These are phyloP conservation scores for Albula glossodonta DNA, from an alignment of 2,113 vertebrate species.

Conservation along the genomic window DNA sequence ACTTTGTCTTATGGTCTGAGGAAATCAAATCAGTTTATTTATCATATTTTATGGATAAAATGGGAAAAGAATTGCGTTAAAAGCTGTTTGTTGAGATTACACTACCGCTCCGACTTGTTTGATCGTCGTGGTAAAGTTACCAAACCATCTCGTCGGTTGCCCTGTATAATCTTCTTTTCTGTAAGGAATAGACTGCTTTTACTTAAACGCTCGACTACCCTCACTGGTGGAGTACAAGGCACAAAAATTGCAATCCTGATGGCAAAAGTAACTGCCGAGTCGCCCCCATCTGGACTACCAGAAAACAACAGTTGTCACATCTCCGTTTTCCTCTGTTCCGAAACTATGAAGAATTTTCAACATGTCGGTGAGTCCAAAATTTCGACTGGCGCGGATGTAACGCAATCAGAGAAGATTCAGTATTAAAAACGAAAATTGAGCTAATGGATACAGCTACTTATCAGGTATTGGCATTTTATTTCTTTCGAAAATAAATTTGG, in stretches of 20 bases:
- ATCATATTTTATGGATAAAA: neutral
- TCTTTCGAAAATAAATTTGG: neutral
- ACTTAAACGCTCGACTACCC: neutral
- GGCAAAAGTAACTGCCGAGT: constrained; percentile 33
- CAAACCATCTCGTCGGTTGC: neutral
- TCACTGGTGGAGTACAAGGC: neutral
- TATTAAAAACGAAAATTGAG: constrained; percentile 2
- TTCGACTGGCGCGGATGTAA: neutral
- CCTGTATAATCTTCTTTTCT: neutral
- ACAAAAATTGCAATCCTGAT: neutral
- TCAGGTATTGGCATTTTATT: constrained; percentile 21
- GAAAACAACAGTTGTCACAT: constrained; percentile 52
- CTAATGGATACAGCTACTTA: neutral
- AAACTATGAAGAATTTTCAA: constrained; percentile 16
- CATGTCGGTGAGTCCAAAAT: neutral
- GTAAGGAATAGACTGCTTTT: neutral
- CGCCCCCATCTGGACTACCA: constrained; percentile 66
- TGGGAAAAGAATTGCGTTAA: neutral
- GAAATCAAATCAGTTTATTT: neutral
- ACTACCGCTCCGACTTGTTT: neutral
- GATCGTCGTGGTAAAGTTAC: neutral
- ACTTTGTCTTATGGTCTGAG: neutral
- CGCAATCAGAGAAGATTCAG: neutral
- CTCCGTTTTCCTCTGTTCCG: neutral
- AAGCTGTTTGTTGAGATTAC: neutral